These are phyloP conservation scores for Ganaspis sp. DNA, from an alignment of 1,140 invertebrate genomes.

Conservation along the genomic window DNA sequence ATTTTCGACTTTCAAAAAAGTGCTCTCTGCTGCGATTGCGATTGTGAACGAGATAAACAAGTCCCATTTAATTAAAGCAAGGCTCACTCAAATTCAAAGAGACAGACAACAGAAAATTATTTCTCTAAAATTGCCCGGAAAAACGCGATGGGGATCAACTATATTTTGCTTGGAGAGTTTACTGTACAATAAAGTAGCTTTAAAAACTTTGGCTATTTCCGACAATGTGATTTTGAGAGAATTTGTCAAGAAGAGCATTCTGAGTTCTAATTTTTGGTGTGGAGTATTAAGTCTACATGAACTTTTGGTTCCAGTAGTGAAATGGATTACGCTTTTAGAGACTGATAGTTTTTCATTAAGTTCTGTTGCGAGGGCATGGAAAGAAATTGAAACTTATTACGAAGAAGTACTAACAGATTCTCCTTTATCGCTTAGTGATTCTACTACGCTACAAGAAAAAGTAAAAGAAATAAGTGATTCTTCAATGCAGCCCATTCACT, in stretches of 20 bases:
- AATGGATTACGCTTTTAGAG: not conserved
- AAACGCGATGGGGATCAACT: not conserved
- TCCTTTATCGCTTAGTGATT: not conserved
- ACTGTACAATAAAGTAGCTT: not conserved
- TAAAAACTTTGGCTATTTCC: not conserved
- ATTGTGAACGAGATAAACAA: too few relatives aligned
- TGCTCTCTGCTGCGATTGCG: not conserved
- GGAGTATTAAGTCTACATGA: not conserved
- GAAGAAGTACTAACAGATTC: not conserved
- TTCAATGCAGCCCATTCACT: constrained; percentile 41
- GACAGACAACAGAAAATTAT: not conserved
- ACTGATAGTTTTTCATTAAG: not conserved
- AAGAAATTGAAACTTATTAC: not conserved
- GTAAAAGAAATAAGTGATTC: constrained; percentile 23
- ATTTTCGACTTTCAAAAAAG: constrained; percentile 3
- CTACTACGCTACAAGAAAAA: not conserved
- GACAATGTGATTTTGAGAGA: not conserved
- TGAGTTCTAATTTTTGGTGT: not conserved
- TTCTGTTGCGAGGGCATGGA: constrained; percentile 18
- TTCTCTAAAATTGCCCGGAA: not conserved
- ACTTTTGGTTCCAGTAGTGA: not conserved
- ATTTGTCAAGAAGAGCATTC: not conserved
- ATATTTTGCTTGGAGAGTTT: not conserved
- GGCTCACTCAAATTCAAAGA: too few relatives aligned
- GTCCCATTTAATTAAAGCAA: too few relatives aligned